Conservation (phyloP, 2,113 vertebrate species). For the Fukomys damarensis region DNA sequence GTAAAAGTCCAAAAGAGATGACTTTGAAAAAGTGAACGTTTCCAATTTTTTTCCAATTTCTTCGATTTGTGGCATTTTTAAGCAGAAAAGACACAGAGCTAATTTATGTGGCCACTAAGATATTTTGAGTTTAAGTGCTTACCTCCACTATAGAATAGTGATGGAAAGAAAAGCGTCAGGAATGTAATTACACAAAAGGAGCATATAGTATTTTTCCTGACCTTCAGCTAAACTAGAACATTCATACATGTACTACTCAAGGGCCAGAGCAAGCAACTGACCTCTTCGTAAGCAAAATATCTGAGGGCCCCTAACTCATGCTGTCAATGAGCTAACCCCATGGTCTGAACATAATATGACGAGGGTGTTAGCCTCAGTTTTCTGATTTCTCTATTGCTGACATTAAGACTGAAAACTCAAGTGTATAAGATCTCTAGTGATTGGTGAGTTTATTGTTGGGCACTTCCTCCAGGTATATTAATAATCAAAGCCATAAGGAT, state of each 20-base stretch:
- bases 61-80: neutral
- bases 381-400: neutral
- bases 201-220: neutral
- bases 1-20: neutral
- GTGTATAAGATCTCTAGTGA: too few relatives aligned
- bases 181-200: neutral
- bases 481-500: neutral
- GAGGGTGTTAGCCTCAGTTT: neutral
- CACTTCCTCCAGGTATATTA: neutral
- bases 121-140: neutral
- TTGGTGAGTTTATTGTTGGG: neutral
- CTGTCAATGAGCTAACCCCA: neutral
- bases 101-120: neutral
- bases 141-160: neutral
- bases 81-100: neutral
- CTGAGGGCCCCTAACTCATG: neutral
- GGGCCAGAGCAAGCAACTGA: neutral
- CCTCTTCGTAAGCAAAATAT: neutral
- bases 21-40: neutral
- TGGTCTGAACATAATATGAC: neutral
- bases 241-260: neutral
- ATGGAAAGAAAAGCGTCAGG: neutral
- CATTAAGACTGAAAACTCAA: neutral
- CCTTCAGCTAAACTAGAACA: neutral
- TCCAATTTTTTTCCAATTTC: neutral